These are phyloP conservation scores for Anas acuta DNA, from an alignment of 2,797 vertebrate species.

Conservation along the genomic window DNA sequence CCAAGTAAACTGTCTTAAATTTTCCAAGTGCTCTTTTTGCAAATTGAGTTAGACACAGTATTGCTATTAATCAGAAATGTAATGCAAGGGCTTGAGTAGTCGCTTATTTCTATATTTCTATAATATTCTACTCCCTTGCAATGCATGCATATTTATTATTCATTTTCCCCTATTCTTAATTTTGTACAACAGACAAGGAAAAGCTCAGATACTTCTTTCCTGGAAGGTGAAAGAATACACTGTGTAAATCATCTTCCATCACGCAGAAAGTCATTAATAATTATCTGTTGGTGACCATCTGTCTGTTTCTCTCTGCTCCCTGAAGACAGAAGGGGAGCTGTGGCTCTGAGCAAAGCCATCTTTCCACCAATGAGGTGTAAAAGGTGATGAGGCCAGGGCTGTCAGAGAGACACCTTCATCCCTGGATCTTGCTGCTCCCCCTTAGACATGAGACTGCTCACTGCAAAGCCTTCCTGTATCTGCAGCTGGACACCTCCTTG, in stretches of 20 bases:
- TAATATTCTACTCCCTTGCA: not conserved
- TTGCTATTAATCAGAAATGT: slow-evolving; percentile 73
- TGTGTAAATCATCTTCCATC: not conserved
- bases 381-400: not conserved
- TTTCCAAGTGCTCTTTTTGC: slow-evolving; percentile 73
- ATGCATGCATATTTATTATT: not conserved
- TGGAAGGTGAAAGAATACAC: not conserved
- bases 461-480: not conserved
- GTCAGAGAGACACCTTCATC: not conserved
- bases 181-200: not conserved
- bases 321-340: not conserved
- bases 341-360: not conserved
- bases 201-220: not conserved
- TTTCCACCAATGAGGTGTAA: not conserved
- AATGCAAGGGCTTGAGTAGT: slow-evolving; percentile 11
- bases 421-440: not conserved
- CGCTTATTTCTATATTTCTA: not conserved
- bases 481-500: not conserved
- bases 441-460: not conserved
- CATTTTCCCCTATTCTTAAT: not conserved
- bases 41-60: slow-evolving; percentile 73
- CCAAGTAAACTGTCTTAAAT: slow-evolving; percentile 71
- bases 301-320: not conserved
- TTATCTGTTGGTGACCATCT: not conserved
- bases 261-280: not conserved